These are phyloP conservation scores for Dryadula phaetusa DNA, from an alignment of 2,888 invertebrate genomes.

Conservation along the genomic window DNA sequence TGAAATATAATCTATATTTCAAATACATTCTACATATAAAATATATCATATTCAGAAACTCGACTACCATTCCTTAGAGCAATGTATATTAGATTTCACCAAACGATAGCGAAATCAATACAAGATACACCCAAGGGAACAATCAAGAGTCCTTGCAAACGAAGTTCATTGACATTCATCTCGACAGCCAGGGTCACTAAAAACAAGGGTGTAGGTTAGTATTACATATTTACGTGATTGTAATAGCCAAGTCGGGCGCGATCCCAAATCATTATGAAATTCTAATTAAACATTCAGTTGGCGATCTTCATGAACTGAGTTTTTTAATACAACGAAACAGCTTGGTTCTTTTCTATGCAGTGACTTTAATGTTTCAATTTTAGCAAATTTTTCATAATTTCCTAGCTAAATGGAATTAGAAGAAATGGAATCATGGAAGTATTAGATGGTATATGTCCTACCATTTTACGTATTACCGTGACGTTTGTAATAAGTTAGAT, in stretches of 20 bases:
- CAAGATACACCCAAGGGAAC: constrained; percentile 32
- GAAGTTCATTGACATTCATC: constrained; percentile 41
- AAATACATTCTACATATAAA: background rate
- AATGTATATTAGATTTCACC: constrained; percentile 34
- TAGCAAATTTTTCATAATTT: background rate
- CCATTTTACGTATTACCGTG: background rate
- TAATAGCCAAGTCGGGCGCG: constrained; percentile 57
- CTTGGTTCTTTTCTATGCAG: background rate
- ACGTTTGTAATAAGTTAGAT: background rate
- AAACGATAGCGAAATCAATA: constrained; percentile 37
- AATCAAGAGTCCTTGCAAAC: constrained; percentile 34
- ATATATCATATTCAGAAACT: background rate
- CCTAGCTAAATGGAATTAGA: too few species aligned
- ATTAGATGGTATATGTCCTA: too few species aligned
- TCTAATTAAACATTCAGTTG: constrained; percentile 61
- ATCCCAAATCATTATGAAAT: constrained; percentile 60
- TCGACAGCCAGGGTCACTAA: constrained; percentile 42
- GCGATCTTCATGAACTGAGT: constrained; percentile 49
- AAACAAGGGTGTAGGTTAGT: constrained; percentile 48
- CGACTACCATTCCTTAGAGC: constrained; percentile 8
- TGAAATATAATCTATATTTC: too few species aligned
- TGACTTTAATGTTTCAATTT: background rate
- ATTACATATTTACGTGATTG: constrained; percentile 64
- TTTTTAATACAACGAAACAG: constrained; percentile 12
- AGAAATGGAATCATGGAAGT: too few species aligned